Evolutionary conservation across 1,140 invertebrate genomes (phyloP).

Genomic region (Ladona fulva): DNA sequence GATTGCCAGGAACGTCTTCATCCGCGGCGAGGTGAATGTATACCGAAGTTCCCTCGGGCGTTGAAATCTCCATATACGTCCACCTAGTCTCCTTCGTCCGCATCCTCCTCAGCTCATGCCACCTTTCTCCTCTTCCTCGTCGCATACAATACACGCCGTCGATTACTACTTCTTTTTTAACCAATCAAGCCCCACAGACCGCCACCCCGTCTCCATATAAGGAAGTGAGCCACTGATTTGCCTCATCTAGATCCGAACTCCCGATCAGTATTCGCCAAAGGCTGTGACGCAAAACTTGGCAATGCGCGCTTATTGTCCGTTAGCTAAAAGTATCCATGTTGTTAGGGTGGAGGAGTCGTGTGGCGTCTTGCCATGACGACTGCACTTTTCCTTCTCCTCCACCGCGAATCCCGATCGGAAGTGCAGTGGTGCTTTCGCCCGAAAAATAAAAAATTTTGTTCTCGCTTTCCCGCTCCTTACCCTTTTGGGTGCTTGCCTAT

Average conservation of each 20-base stretch:
- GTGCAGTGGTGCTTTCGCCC: not conserved
- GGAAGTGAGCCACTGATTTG: not conserved
- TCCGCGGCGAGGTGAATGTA: not conserved
- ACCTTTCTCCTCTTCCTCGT: not conserved
- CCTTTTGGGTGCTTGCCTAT: not conserved
- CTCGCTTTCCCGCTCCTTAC: not conserved
- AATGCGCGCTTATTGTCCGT: not conserved
- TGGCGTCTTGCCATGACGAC: not conserved
- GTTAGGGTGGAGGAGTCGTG: not conserved
- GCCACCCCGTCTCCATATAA: not conserved
- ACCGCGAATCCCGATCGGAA: not conserved
- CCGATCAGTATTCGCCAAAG: not conserved
- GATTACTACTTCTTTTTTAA: not conserved
- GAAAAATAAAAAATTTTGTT: not conserved
- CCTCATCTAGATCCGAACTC: not conserved
- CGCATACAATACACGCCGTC: not conserved
- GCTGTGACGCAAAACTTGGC: not conserved
- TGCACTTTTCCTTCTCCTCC: not conserved
- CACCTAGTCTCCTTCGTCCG: not conserved
- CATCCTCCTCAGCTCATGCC: too few species aligned
- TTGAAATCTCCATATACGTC: not conserved
- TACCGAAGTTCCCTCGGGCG: not conserved
- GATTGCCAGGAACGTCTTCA: not conserved
- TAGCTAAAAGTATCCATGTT: not conserved
- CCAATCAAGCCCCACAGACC: not conserved